These are phyloP conservation scores for Campylorhamphus procurvoides DNA, from an alignment of 2,113 vertebrate genomes.

Conservation along the genomic window DNA sequence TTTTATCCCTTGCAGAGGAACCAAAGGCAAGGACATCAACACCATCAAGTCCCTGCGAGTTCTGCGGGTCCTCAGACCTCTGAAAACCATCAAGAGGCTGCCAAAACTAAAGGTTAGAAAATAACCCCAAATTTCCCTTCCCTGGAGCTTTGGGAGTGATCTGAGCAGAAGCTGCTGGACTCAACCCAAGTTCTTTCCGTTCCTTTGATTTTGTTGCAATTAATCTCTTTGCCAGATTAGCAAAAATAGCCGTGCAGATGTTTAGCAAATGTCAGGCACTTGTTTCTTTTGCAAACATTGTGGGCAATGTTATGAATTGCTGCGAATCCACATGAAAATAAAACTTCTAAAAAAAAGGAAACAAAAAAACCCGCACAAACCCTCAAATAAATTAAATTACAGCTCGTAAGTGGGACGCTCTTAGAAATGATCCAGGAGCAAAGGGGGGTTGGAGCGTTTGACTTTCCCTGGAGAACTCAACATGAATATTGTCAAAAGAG, in stretches of 20 bases:
- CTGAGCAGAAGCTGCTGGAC: background rate
- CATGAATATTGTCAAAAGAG: background rate
- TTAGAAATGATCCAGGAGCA: background rate
- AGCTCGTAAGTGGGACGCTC: background rate
- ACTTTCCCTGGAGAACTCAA: background rate
- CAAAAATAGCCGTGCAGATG: background rate
- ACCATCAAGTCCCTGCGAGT: constrained; percentile 97
- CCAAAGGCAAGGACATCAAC: constrained; percentile 97
- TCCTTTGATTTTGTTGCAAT: background rate
- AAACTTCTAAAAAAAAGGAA: background rate
- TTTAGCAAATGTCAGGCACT: background rate
- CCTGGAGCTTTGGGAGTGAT: background rate
- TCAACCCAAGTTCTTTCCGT: background rate
- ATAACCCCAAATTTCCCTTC: background rate
- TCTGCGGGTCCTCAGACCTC: constrained; percentile 88
- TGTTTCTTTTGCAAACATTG: background rate
- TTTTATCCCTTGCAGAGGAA: constrained; percentile 83
- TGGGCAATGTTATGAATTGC: background rate
- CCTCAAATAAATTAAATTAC: background rate
- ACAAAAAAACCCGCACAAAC: background rate
- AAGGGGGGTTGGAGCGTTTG: background rate
- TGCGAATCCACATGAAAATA: background rate
- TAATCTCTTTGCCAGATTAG: background rate
- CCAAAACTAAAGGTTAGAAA: constrained; percentile 92
- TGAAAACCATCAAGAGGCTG: constrained; percentile 96